Percentiles rank a stretch among this genome's conserved stretches.
Evolutionary conservation across 1,140 invertebrate genomes (phyloP).

Genomic region (Lethrus apterus): DNA sequence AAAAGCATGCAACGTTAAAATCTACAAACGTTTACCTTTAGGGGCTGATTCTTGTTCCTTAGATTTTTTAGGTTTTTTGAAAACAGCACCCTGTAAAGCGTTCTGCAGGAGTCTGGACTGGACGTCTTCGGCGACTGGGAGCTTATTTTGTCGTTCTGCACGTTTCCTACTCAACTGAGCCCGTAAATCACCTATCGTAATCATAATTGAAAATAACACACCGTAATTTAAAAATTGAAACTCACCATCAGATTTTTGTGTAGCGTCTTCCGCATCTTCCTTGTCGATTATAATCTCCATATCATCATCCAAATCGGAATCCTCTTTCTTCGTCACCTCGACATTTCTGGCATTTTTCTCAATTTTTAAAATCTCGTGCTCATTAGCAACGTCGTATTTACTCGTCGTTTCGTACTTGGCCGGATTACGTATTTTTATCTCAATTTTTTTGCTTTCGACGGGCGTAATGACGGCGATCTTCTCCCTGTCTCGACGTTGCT

Average conservation of each 20-base stretch:
- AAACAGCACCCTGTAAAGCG: slow-evolving; percentile 36
- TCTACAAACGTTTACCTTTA: no score
- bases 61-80: slow-evolving; percentile 30
- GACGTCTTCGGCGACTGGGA: slow-evolving; percentile 23
- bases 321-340: slow-evolving; percentile 11
- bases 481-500: not conserved
- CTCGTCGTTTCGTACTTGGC: slow-evolving; percentile 30
- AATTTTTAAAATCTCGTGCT: slow-evolving; percentile 17
- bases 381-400: slow-evolving; percentile 14
- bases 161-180: slow-evolving; percentile 38
- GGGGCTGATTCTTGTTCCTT: slow-evolving; percentile 30
- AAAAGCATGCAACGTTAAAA: no score
- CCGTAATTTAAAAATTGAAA: not conserved
- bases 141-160: slow-evolving; percentile 34
- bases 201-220: not conserved
- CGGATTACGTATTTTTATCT: slow-evolving; percentile 37
- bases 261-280: slow-evolving; percentile 20
- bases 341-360: slow-evolving; percentile 20
- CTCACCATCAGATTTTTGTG: slow-evolving; percentile 11
- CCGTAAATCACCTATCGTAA: slow-evolving; percentile 39
- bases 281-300: slow-evolving; percentile 21
- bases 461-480: not conserved
- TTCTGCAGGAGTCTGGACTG: slow-evolving; percentile 36
- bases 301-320: slow-evolving; percentile 16
- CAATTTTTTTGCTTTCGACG: slow-evolving; percentile 26